Percentiles rank a stretch among this genome's conserved stretches.
Evolutionary conservation across 2,888 invertebrate species (phyloP).

Genomic region (Xestia c-nigrum): DNA sequence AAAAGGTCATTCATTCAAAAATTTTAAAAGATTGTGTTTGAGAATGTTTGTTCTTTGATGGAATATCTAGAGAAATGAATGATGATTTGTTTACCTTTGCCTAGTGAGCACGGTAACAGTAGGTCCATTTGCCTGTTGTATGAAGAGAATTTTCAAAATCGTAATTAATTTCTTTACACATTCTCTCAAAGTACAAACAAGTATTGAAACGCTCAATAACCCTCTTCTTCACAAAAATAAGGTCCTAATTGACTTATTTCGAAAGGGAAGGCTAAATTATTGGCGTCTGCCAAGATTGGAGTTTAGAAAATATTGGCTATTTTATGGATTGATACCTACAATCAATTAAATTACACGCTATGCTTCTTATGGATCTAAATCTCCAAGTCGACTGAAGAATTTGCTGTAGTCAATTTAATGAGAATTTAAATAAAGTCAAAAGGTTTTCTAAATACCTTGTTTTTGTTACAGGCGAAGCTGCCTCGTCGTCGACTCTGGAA

Average conservation of each 20-base stretch:
- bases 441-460: slow-evolving; percentile 77
- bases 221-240: neutral
- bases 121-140: neutral
- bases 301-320: neutral
- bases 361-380: neutral
- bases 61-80: neutral
- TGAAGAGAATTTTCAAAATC: neutral
- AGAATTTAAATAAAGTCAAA: neutral
- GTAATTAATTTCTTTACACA: too few species aligned
- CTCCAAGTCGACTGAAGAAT: neutral
- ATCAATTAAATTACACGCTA: neutral
- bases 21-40: neutral
- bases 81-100: neutral
- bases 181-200: neutral
- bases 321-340: neutral
- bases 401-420: neutral
- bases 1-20: neutral
- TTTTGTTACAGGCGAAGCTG: slow-evolving; percentile 84
- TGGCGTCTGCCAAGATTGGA: neutral
- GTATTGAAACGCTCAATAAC: neutral
- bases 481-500: slow-evolving; percentile 86
- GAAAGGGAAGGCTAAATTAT: neutral
- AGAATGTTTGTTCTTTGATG: too few species aligned
- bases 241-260: neutral
- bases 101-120: neutral